phyloP scores from a whole-genome alignment of 2,888 invertebrate species.

The Anaspis maculata region DNA sequence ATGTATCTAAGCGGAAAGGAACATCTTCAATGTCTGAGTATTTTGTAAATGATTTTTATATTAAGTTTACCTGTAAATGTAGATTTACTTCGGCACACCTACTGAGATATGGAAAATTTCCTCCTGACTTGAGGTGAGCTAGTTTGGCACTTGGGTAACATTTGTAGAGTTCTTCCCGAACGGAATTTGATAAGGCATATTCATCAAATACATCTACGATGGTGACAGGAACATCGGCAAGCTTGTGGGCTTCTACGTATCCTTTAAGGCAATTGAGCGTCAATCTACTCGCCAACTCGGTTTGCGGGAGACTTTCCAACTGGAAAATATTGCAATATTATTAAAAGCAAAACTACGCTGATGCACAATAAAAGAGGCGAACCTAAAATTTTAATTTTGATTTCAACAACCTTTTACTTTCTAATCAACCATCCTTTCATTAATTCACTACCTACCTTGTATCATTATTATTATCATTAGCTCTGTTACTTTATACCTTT shows the following conservation, averaged over 20 bases:
- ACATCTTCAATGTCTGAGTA: neutral
- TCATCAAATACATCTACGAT: conserved; percentile 87
- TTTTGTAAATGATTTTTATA: neutral
- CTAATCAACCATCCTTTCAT: too few species aligned
- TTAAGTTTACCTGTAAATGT: conserved; percentile 62
- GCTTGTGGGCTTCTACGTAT: conserved; percentile 68
- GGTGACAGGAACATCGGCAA: conserved; percentile 64
- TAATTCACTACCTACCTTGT: too few species aligned
- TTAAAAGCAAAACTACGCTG: conserved; percentile 4
- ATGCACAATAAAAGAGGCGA: too few species aligned
- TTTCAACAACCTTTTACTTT: too few species aligned
- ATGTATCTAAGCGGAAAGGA: conserved; percentile 55
- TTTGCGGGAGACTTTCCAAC: conserved; percentile 75
- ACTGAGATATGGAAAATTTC: conserved; percentile 86
- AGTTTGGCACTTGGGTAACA: conserved; percentile 78
- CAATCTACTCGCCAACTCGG: conserved; percentile 76
- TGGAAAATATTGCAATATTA: too few species aligned
- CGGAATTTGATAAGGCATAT: conserved; percentile 68
- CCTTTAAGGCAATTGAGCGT: conserved; percentile 78
- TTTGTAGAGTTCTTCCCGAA: conserved; percentile 75
- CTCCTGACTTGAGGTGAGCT: conserved; percentile 81
- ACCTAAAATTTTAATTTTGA: too few species aligned
- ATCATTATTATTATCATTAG: too few species aligned
- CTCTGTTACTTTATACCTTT: too few species aligned
- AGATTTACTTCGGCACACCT: conserved; percentile 82